These are phyloP conservation scores for Lycocerus yunnanus DNA, from an alignment of 2,888 invertebrate genomes.

Conservation along the genomic window DNA sequence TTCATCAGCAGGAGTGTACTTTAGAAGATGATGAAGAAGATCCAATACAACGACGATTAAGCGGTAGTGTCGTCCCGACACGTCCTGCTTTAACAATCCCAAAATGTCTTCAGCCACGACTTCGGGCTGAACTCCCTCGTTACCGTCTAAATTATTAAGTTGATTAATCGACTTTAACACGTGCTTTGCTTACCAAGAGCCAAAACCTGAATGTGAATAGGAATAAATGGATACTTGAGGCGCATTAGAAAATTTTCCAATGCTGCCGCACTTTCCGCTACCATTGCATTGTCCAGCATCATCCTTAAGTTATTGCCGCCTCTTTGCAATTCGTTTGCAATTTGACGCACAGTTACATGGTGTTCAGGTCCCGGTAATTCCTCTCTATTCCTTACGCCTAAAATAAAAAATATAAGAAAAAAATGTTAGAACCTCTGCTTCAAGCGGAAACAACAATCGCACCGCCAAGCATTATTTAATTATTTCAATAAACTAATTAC, in stretches of 20 bases:
- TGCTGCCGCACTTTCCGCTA: conserved; percentile 55
- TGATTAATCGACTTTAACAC: not conserved
- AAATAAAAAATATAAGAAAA: conserved; percentile 11
- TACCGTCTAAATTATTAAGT: conserved; percentile 47
- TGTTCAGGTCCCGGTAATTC: conserved; percentile 47
- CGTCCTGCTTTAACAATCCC: conserved; percentile 56
- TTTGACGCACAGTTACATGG: conserved; percentile 35
- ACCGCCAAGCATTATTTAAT: not conserved
- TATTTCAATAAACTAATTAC: not conserved
- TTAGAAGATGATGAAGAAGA: conserved; percentile 54
- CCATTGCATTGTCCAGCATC: conserved; percentile 46
- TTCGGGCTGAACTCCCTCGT: conserved; percentile 54
- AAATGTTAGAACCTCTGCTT: not conserved
- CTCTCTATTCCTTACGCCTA: conserved; percentile 47
- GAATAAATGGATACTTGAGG: conserved; percentile 55
- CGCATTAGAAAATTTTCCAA: conserved; percentile 52
- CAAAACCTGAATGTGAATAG: conserved; percentile 55
- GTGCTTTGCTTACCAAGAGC: conserved; percentile 52
- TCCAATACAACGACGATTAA: conserved; percentile 53
- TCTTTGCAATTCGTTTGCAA: conserved; percentile 37
- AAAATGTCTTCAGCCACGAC: conserved; percentile 57
- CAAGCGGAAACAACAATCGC: not conserved
- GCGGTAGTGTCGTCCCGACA: conserved; percentile 52
- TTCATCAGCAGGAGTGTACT: conserved; percentile 56
- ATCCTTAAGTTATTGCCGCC: conserved; percentile 38